A percentile compares a stretch with the other conserved stretches of the same genome.
Evolutionary conservation across 2,797 vertebrate genomes (phyloP).

Genomic region (Poecilia gillii): DNA sequence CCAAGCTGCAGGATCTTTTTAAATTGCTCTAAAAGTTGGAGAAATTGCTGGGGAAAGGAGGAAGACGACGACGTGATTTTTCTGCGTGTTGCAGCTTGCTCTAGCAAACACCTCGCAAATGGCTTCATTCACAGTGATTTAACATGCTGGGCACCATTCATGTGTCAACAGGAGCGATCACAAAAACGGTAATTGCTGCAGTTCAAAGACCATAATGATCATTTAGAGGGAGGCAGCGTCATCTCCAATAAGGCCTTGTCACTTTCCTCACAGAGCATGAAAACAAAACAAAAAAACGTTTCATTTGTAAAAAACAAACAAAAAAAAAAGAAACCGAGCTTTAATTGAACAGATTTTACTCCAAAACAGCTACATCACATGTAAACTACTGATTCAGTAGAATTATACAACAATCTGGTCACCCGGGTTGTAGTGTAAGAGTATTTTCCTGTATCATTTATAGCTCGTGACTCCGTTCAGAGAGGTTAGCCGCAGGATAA

Average conservation of each 20-base stretch:
- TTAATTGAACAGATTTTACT: conserved; percentile 15
- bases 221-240: conserved; percentile 43
- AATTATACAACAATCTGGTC: conserved; percentile 33
- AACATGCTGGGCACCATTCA: conserved; percentile 55
- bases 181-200: conserved; percentile 68
- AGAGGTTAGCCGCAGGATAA: conserved; percentile 65
- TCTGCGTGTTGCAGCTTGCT: conserved; percentile 25
- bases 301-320: background rate
- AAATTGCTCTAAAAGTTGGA: conserved; percentile 6
- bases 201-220: conserved; percentile 71
- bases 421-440: conserved; percentile 12
- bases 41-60: conserved; percentile 16
- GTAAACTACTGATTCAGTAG: conserved; percentile 50
- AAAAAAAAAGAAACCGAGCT: background rate
- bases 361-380: background rate
- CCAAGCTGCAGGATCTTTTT: background rate
- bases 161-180: conserved; percentile 69
- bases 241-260: conserved; percentile 38
- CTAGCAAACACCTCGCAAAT: conserved; percentile 7
- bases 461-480: conserved; percentile 63
- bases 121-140: conserved; percentile 66
- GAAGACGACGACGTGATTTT: conserved; percentile 36
- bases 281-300: conserved; percentile 45
- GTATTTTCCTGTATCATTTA: conserved; percentile 63
- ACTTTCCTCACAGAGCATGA: conserved; percentile 48